Conservation (phyloP, 2,797 vertebrate species). For the Clarias fuscus region DNA sequence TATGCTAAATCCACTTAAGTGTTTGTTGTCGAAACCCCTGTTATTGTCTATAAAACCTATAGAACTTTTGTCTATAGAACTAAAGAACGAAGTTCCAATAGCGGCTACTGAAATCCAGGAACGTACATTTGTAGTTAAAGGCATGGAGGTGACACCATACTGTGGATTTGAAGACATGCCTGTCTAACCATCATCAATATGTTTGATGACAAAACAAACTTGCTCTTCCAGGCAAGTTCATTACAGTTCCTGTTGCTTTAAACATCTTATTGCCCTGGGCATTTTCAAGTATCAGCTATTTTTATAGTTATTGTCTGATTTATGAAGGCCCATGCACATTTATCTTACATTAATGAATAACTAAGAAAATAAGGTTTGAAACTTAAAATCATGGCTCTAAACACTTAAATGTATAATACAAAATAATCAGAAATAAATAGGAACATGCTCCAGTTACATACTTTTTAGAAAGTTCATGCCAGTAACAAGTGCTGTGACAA, state of each 20-base stretch:
- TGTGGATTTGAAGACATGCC: too few species aligned
- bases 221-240: background rate
- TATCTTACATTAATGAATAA: background rate
- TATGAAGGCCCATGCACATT: background rate
- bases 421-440: background rate
- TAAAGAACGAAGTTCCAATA: too few species aligned
- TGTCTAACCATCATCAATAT: background rate
- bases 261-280: background rate
- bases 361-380: background rate
- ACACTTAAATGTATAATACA: background rate
- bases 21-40: too few species aligned
- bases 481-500: background rate
- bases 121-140: too few species aligned
- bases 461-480: background rate
- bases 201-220: background rate
- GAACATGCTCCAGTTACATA: background rate
- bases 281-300: background rate
- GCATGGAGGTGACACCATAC: too few species aligned
- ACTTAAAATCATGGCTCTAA: background rate
- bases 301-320: background rate
- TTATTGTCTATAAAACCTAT: too few species aligned
- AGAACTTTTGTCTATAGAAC: too few species aligned
- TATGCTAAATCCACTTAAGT: background rate
- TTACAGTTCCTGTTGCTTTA: background rate
- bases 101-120: too few species aligned